These are phyloP conservation scores for Phrynosoma blainvillii DNA, from an alignment of 2,113 vertebrate genomes.

Conservation along the genomic window DNA sequence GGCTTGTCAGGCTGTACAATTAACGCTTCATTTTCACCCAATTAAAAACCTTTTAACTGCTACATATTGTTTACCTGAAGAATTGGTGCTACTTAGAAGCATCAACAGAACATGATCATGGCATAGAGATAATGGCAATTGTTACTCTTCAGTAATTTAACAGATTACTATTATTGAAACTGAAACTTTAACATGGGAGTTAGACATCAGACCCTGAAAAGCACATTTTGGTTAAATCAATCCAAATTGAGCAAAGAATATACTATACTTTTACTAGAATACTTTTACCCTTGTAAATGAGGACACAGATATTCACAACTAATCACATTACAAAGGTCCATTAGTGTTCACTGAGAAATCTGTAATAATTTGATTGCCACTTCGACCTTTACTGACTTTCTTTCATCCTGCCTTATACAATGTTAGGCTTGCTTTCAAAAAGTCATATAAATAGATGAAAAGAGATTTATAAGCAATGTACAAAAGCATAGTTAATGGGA, in stretches of 20 bases:
- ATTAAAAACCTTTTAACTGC: background rate
- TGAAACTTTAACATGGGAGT: background rate
- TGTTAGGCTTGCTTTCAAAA: slow-evolving; percentile 67
- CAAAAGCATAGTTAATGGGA: slow-evolving; percentile 69
- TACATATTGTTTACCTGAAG: background rate
- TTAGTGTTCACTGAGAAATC: slow-evolving; percentile 67
- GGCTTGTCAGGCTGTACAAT: background rate
- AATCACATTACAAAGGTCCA: slow-evolving; percentile 64
- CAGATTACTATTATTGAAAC: slow-evolving; percentile 3
- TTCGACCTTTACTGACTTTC: slow-evolving; percentile 74
- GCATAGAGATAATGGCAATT: background rate
- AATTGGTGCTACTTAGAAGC: background rate
- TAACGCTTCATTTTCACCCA: background rate
- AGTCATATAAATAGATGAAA: slow-evolving; percentile 69
- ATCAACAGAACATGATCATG: background rate
- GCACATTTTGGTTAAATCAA: background rate
- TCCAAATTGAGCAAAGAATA: slow-evolving; percentile 39
- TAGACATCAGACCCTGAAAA: background rate
- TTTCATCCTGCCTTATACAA: slow-evolving; percentile 57
- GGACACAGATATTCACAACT: slow-evolving; percentile 63
- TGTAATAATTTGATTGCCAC: slow-evolving; percentile 71
- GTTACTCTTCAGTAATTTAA: background rate
- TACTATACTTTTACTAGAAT: slow-evolving; percentile 46
- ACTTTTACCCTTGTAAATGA: slow-evolving; percentile 57
- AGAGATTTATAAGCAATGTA: slow-evolving; percentile 71